Evolutionary conservation across 2,888 invertebrate species (phyloP), one percentile per base, ranked within the genome.

Genomic region (Thecocarcelia acutangulata): DNA sequence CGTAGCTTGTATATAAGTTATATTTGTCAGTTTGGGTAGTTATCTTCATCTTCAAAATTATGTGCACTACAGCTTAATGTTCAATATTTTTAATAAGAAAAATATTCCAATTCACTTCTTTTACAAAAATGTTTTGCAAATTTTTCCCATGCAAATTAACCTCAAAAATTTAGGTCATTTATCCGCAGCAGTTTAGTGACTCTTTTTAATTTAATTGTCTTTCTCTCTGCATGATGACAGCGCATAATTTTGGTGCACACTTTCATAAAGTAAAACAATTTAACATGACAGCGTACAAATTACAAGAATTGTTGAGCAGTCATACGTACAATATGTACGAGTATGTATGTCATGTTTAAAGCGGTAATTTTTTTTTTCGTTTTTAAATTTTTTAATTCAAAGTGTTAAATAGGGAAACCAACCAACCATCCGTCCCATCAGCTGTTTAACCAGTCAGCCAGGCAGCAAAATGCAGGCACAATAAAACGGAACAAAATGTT

Each of bases 211-310:
- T 56, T 33, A 52, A 56, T 48, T 44, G 11, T 69, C 12, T 58
- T 12, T 61, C n/a, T 70, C 24, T 52, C 13, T 66, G 64, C 58
- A 63, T 69, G 77, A 70, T 77, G 70, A 70, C 64, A 64, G 56
- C 58, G 77, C 77, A 70, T 48, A 78, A 78, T 64, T 78, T 44
- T 42, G 50, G 48, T 72, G 56, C 44, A 64, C 42, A 63, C 56
- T 72, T 78, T 64, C 40, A 61, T 37, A 54, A 54, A 54, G 61
- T 54, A 54, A 61, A 63, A 56, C 46, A 58, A 33, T 70, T 77
- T 63, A 61, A 70, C 77, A 70, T 70, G 77, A 58, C 77, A 70
- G 59, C n/a, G 50, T 64, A 64, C 63, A 64, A 70, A 70, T 59
- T 66, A 46, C 66, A 63, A 56, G 61, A 46, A 15, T 46, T 33